Evolutionary conservation across 35 echinoderm and acorn worm genomes (phyloP).

Genomic region (Acanthaster planci): DNA sequence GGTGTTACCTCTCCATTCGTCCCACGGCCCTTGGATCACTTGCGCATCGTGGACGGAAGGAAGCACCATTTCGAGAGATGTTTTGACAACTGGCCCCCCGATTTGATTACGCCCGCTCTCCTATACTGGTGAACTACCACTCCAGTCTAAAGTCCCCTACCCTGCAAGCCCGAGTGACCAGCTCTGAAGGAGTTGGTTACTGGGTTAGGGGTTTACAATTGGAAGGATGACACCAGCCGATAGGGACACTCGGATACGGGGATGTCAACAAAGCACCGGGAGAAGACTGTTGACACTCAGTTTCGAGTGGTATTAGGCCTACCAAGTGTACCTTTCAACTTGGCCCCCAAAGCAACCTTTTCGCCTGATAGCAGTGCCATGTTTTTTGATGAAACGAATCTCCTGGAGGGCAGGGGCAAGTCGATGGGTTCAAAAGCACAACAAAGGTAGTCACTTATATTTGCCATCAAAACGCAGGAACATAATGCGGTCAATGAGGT

Average conservation of each 20-base stretch:
- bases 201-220: not conserved
- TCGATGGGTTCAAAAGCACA: too few species aligned
- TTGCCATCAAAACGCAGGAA: too few species aligned
- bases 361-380: too few species aligned
- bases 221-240: not conserved
- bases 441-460: too few species aligned
- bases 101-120: not conserved
- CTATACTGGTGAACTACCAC: not conserved
- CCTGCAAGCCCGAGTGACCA: not conserved
- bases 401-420: too few species aligned
- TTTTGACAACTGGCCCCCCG: slow-evolving; percentile 23
- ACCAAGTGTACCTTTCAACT: too few species aligned
- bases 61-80: slow-evolving; percentile 27
- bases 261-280: not conserved
- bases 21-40: slow-evolving; percentile 17
- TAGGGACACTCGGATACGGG: not conserved
- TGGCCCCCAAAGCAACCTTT: too few species aligned
- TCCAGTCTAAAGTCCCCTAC: not conserved
- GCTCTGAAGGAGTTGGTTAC: not conserved
- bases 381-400: too few species aligned
- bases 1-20: not conserved
- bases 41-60: slow-evolving; percentile 12
- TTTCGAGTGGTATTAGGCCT: too few species aligned
- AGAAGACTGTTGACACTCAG: too few species aligned
- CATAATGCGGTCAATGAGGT: too few species aligned